phyloP scores from a whole-genome alignment of 2,113 vertebrate genomes.

The Spheniscus mendiculus region DNA sequence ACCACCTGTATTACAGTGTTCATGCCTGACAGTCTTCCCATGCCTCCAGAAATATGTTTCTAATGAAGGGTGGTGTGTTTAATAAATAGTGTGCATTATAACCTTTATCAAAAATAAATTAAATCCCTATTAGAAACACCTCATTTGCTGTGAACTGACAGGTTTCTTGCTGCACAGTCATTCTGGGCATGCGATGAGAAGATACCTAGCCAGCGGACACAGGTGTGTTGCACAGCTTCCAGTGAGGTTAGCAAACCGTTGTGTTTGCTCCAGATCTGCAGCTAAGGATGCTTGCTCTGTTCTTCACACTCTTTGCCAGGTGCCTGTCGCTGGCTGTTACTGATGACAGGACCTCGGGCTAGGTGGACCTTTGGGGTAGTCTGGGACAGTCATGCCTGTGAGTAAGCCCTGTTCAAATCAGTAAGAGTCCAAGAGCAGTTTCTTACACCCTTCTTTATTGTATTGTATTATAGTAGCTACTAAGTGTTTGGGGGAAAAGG shows the following conservation, averaged over 20 bases:
- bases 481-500: neutral
- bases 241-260: neutral
- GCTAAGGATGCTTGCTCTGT: neutral
- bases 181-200: neutral
- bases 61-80: neutral
- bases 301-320: neutral
- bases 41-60: conserved; percentile 3
- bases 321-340: neutral
- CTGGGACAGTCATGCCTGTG: neutral
- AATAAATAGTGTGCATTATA: neutral
- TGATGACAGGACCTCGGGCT: neutral
- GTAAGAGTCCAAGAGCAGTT: neutral
- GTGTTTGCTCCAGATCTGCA: neutral
- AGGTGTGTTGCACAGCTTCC: neutral
- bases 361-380: neutral
- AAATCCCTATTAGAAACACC: neutral
- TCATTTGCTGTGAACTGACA: neutral
- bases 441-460: neutral
- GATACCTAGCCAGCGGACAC: neutral
- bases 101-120: conserved; percentile 14
- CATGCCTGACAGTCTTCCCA: neutral
- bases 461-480: neutral
- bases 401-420: neutral
- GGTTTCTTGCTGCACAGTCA: neutral
- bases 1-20: neutral